Conservation (phyloP, 2,888 invertebrate genomes). For the Eulithis testata region DNA sequence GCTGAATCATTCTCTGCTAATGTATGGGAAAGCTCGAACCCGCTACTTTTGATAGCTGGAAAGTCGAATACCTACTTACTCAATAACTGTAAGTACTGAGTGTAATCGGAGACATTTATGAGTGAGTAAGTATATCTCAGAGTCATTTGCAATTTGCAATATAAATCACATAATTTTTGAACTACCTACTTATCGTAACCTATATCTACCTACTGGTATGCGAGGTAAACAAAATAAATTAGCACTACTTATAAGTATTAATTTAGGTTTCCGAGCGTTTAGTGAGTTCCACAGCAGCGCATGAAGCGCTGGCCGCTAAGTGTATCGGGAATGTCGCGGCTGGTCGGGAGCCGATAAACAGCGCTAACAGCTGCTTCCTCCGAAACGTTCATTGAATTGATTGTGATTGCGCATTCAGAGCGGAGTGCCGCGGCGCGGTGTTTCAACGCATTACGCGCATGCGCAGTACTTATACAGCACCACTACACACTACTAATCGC, state of each 20-base stretch:
- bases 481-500: conserved; percentile 11
- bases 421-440: not conserved
- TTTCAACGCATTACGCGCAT: not conserved
- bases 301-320: too few species aligned
- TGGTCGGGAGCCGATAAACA: conserved; percentile 11
- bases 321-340: conserved; percentile 12
- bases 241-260: too few species aligned
- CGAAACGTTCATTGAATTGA: conserved; percentile 26
- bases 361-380: conserved; percentile 21
- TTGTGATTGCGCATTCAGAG: conserved; percentile 12
- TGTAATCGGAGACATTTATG: not conserved
- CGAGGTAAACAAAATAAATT: too few species aligned
- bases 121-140: too few species aligned
- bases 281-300: too few species aligned
- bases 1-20: not conserved
- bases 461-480: conserved; percentile 9
- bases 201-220: too few species aligned
- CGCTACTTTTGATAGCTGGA: conserved; percentile 1
- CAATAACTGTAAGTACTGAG: conserved; percentile 15
- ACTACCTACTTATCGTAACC: too few species aligned
- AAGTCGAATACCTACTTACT: not conserved
- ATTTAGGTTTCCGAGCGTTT: too few species aligned
- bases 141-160: too few species aligned
- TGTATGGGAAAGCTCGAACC: conserved; percentile 12
- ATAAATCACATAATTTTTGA: too few species aligned